These are phyloP conservation scores for Lepus oiostolus DNA, from an alignment of 2,797 vertebrate species.

Conservation along the genomic window DNA sequence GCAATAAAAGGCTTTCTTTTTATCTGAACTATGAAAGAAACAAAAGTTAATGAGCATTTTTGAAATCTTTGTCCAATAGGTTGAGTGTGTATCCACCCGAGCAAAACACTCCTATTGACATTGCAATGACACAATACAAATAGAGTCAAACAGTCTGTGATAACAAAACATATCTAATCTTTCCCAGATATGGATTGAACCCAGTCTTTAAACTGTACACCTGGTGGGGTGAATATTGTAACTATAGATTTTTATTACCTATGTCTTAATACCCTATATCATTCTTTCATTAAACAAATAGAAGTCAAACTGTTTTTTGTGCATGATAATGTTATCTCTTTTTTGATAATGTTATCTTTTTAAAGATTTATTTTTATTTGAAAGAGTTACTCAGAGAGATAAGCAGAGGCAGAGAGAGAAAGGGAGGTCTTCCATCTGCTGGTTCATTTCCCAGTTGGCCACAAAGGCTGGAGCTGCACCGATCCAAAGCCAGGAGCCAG, in stretches of 20 bases:
- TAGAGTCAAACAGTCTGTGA: neutral
- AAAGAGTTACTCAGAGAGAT: no score
- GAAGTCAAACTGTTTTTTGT: neutral
- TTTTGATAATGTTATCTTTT: neutral
- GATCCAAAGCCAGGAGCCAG: no score
- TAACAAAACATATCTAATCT: neutral
- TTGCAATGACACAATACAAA: neutral
- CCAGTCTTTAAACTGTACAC: neutral
- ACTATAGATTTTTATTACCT: neutral
- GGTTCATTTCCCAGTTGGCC: no score
- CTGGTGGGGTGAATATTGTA: neutral
- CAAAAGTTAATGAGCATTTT: slow-evolving; percentile 22
- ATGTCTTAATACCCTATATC: neutral
- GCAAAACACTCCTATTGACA: neutral
- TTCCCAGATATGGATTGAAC: neutral
- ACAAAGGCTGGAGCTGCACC: no score
- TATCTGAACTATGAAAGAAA: slow-evolving; percentile 22
- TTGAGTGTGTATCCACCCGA: neutral
- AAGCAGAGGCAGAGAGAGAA: no score
- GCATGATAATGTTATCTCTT: neutral
- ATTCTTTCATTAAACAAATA: neutral
- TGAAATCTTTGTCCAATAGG: neutral
- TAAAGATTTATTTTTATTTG: no score
- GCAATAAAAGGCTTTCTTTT: slow-evolving; percentile 44
- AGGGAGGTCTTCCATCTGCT: no score